phyloP scores from a whole-genome alignment of 2,113 vertebrate species.

The Orientallactaga bullata region DNA sequence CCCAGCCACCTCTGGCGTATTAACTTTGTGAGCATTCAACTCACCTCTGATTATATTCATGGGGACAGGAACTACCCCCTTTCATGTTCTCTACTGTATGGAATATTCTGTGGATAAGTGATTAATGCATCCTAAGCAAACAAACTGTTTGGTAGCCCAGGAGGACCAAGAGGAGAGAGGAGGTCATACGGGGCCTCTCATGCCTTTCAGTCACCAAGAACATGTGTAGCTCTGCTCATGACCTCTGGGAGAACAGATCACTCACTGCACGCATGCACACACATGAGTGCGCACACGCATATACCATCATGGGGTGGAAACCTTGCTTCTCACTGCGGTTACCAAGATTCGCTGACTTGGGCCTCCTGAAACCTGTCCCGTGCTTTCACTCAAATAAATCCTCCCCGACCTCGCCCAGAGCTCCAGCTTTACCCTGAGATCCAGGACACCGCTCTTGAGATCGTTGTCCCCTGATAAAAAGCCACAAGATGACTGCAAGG shows the following conservation, averaged over 20 bases:
- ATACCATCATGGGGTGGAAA: not conserved
- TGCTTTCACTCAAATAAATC: not conserved
- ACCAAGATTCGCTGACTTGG: not conserved
- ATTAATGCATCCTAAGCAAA: too few species aligned
- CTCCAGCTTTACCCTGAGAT: constrained; percentile 59
- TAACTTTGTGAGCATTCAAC: too few species aligned
- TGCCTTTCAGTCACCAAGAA: too few species aligned
- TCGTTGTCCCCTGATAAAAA: constrained; percentile 85
- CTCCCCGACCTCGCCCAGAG: not conserved
- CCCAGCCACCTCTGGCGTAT: too few species aligned
- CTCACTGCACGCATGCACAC: too few species aligned
- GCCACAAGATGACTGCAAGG: constrained; percentile 87
- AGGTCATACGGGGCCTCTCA: not conserved
- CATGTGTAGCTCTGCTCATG: too few species aligned
- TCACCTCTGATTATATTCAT: too few species aligned
- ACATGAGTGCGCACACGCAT: too few species aligned
- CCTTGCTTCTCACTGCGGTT: not conserved
- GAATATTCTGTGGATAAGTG: too few species aligned
- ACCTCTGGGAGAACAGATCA: not conserved
- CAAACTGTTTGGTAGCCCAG: not conserved
- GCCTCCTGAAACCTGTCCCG: not conserved
- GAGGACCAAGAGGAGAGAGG: not conserved
- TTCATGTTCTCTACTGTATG: too few species aligned
- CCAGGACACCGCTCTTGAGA: constrained; percentile 68
- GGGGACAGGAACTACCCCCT: too few species aligned